These are phyloP conservation scores for Drosophila novamexicana DNA, from an alignment of 1,140 invertebrate species.

Conservation along the genomic window DNA sequence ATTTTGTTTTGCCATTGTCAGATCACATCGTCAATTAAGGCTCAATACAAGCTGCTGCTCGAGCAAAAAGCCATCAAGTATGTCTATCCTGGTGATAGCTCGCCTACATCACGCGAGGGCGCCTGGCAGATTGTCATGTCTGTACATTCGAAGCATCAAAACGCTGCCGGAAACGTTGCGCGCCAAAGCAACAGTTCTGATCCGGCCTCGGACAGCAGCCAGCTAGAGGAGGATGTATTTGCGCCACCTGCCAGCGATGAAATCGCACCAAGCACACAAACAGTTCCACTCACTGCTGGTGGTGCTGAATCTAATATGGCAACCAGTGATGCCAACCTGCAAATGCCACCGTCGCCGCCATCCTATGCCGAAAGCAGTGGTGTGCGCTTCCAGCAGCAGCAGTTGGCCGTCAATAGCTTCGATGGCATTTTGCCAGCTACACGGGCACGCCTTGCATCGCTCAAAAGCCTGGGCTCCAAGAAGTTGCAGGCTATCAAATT, in stretches of 20 bases:
- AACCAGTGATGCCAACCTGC: constrained; percentile 9
- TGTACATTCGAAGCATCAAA: constrained; percentile 59
- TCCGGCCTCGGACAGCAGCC: constrained; percentile 77
- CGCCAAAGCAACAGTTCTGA: constrained; percentile 78
- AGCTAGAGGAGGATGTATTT: constrained; percentile 78
- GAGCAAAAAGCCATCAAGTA: constrained; percentile 87
- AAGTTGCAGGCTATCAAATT: constrained; percentile 88
- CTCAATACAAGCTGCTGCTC: constrained; percentile 88
- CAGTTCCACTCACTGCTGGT: constrained; percentile 18
- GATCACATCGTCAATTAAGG: constrained; percentile 88
- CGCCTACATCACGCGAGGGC: constrained; percentile 67
- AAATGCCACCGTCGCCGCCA: constrained; percentile 61
- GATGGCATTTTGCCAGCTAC: constrained; percentile 85
- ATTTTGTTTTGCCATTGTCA: constrained; percentile 58
- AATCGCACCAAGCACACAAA: constrained; percentile 39
- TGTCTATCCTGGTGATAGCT: constrained; percentile 86
- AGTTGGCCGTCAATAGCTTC: constrained; percentile 53
- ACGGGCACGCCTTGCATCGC: constrained; percentile 87
- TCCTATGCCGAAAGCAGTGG: constrained; percentile 52
- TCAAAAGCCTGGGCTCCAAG: constrained; percentile 88
- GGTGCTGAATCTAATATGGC: neutral
- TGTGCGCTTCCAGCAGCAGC: constrained; percentile 70
- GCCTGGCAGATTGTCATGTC: constrained; percentile 84
- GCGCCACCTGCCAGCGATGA: constrained; percentile 61
- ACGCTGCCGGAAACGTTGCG: constrained; percentile 23